Base-by-base conservation (phyloP, 2,888 invertebrate species). In the Drosophila niveifrons region DNA sequence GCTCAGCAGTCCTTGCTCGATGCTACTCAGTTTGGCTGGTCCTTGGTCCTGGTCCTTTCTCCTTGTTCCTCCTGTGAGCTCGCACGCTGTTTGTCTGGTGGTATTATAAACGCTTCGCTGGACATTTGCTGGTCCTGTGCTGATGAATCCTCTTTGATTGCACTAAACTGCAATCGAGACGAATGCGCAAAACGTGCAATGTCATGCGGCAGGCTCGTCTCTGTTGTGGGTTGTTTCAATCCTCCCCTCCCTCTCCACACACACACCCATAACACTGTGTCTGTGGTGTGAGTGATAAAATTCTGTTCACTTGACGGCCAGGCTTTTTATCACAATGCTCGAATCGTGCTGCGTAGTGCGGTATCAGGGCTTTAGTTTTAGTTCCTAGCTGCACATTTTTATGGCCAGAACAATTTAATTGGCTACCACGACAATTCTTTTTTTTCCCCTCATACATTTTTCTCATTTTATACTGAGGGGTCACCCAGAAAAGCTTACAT, bases 91-190 rank as follows among this genome's bases (percentile, higher is more conserved):
- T 66, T 78, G 72, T 74, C 75, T 81, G 82, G 75, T 80, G 80
- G 82, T 72, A 86, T 90, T 87, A 90, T 87, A 83, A 87, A 88
- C 90, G 90, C 90, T 90, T 90, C 88, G 90, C 86, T 88, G 89
- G 89, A 82, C 88, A 83, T 80, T 80, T 85, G 82, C 71, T 43
- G 78, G 66, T 71, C 67, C 74, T 73, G 75, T 78, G 73, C 85
- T 81, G 90, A 89, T 90, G 89, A 90, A 88, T 90, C 85, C 86
- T 75, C 75, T 88, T 84, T 90, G 88, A 90, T 90, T 89, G 88
- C 90, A 86, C 86, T 85, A 88, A 86, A 86, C 83, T 88, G 86
- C 86, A 85, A 86, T 88, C 86, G 88, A 88, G 84, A 80, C 88
- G 82, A 86, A 86, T 86, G 87, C 78, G 78, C 69, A 79, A 84